Evolutionary conservation across 2,797 vertebrate species (phyloP).

Genomic region (Syngnathus rostellatus): DNA sequence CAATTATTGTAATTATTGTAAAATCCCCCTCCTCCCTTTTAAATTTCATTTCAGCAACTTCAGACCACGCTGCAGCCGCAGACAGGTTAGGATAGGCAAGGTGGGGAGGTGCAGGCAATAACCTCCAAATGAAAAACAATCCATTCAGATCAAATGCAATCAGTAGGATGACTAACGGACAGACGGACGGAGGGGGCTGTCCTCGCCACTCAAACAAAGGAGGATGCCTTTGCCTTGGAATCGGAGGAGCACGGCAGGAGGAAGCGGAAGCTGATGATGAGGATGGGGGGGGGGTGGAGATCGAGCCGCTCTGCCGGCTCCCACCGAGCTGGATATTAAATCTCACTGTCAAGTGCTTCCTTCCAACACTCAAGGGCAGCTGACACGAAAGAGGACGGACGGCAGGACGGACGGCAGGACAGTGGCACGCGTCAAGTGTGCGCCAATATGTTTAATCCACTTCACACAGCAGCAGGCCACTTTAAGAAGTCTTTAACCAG

Average conservation of each 20-base stretch:
- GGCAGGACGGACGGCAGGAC: conserved; percentile 22
- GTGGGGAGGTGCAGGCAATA: conserved; percentile 59
- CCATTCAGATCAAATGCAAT: conserved; percentile 72
- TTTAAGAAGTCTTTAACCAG: too few species aligned
- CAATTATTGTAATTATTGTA: too few species aligned
- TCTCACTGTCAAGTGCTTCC: conserved; percentile 80
- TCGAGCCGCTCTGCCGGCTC: conserved; percentile 68
- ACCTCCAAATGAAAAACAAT: conserved; percentile 70
- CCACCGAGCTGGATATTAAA: conserved; percentile 85
- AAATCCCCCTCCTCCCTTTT: neutral
- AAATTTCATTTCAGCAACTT: conserved; percentile 5
- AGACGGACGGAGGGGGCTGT: conserved; percentile 48
- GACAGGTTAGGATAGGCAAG: conserved; percentile 2
- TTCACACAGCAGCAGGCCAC: too few species aligned
- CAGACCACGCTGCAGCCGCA: too few species aligned
- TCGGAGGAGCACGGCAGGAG: conserved; percentile 55
- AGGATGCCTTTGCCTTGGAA: conserved; percentile 44
- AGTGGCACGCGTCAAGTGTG: neutral
- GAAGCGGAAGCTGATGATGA: conserved; percentile 39
- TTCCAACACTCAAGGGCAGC: conserved; percentile 83
- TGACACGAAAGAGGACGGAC: conserved; percentile 63
- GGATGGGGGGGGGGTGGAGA: conserved; percentile 63
- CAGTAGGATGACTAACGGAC: conserved; percentile 57
- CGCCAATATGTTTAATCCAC: neutral
- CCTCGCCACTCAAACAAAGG: conserved; percentile 51